phyloP scores from a whole-genome alignment of 2,888 invertebrate species.

The Cataglyphis rosenhaueri region DNA sequence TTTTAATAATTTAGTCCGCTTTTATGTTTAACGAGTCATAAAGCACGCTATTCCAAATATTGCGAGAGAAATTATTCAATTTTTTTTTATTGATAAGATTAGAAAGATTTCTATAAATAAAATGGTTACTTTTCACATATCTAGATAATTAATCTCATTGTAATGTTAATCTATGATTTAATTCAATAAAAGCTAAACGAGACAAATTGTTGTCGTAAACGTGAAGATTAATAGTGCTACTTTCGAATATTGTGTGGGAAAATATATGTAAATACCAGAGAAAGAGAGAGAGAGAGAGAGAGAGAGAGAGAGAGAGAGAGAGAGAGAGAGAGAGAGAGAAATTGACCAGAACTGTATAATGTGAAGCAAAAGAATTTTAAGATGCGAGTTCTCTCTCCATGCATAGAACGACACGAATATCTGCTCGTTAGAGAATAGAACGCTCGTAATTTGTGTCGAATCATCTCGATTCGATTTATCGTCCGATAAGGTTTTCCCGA shows the following conservation, averaged over 20 bases:
- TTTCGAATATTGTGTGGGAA: background rate
- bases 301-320: background rate
- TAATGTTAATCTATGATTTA: background rate
- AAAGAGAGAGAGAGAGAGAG: too few relatives aligned
- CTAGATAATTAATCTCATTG: background rate
- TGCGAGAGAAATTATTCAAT: background rate
- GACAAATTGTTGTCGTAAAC: background rate
- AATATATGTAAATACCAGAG: conserved; percentile 12
- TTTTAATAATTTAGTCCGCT: background rate
- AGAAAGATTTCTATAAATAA: background rate
- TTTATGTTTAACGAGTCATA: background rate
- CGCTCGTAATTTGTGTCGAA: conserved; percentile 37
- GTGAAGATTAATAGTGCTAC: background rate
- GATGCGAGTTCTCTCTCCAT: background rate
- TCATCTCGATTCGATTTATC: conserved; percentile 49
- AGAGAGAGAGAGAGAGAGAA: background rate
- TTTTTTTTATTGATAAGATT: background rate
- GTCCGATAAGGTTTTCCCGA: conserved; percentile 33
- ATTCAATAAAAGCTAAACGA: background rate
- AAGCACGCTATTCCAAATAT: background rate
- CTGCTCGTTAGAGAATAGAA: conserved; percentile 34
- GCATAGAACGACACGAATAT: background rate
- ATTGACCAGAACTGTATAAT: conserved; percentile 23
- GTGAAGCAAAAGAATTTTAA: conserved; percentile 10
- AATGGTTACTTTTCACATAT: background rate